A percentile compares a stretch with the other conserved stretches of the same genome.
phyloP scores from a whole-genome alignment of 2,888 invertebrate species.

The Cheilosia variabilis region DNA sequence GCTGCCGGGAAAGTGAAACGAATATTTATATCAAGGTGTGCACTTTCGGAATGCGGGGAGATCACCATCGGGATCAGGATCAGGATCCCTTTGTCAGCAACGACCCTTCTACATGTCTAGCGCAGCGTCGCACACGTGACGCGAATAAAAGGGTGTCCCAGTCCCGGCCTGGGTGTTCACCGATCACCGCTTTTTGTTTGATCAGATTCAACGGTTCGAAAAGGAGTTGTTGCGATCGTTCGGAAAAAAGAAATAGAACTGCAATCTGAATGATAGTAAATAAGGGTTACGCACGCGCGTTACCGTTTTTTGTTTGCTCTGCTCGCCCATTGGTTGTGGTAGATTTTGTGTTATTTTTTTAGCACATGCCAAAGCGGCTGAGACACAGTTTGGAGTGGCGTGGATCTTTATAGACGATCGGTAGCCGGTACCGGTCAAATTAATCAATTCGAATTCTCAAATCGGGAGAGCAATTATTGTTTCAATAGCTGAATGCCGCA shows the following conservation, averaged over 20 bases:
- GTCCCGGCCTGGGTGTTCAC: slow-evolving; percentile 26
- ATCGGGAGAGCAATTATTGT: not conserved
- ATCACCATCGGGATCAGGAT: slow-evolving; percentile 5
- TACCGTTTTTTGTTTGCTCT: slow-evolving; percentile 13
- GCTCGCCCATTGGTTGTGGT: slow-evolving; percentile 34
- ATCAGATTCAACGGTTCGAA: not conserved
- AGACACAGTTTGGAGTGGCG: not conserved
- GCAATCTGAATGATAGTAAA: slow-evolving; percentile 39
- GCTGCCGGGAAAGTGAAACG: slow-evolving; percentile 45
- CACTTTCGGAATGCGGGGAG: slow-evolving; percentile 62
- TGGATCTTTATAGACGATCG: too few species aligned
- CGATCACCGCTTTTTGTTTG: slow-evolving; percentile 33
- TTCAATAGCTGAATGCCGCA: too few species aligned
- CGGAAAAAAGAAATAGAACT: not conserved
- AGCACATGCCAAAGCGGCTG: slow-evolving; percentile 4
- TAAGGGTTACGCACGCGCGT: slow-evolving; percentile 44
- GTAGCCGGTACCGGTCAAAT: too few species aligned
- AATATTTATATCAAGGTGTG: slow-evolving; percentile 52
- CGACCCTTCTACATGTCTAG: slow-evolving; percentile 41
- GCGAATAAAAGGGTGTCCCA: slow-evolving; percentile 68
- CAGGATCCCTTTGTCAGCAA: slow-evolving; percentile 20
- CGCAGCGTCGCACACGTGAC: slow-evolving; percentile 67
- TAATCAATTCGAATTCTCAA: not conserved
- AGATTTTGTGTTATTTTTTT: not conserved
- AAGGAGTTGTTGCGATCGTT: too few species aligned